Percentiles rank a stretch among this genome's conserved stretches.
Evolutionary conservation across 1,140 invertebrate genomes (phyloP).

Genomic region (Rhopalosiphum padi): DNA sequence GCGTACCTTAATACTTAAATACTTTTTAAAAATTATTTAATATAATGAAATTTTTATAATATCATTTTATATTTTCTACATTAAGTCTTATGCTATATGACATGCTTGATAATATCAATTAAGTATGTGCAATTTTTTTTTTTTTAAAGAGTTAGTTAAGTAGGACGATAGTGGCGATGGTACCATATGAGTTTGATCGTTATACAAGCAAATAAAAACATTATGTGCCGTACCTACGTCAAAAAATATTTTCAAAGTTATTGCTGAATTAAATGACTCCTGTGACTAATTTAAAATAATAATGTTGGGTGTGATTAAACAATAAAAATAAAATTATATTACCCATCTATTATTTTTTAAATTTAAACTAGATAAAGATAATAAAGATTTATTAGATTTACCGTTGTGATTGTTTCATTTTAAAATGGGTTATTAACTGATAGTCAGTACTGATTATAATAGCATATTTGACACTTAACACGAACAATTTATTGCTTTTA

Average conservation of each 20-base stretch:
- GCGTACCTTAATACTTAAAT: not conserved
- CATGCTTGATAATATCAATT: not conserved
- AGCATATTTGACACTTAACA: not conserved
- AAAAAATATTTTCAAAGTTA: not conserved
- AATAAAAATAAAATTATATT: not conserved
- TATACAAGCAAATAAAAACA: not conserved
- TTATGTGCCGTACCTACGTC: not conserved
- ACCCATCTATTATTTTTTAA: not conserved
- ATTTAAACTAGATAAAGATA: not conserved
- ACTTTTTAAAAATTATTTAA: not conserved
- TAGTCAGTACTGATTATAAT: not conserved
- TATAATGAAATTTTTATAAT: not conserved
- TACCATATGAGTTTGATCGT: not conserved
- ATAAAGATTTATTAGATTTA: not conserved
- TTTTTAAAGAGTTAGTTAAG: not conserved
- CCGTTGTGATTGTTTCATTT: not conserved
- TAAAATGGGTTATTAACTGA: not conserved
- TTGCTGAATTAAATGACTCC: not conserved
- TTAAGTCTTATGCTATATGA: not conserved
- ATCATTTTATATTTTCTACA: not conserved
- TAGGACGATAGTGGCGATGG: not conserved
- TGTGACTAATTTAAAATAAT: not conserved
- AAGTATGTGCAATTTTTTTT: not conserved
- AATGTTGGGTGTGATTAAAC: not conserved
- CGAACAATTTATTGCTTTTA: not conserved